phyloP scores from a whole-genome alignment of 2,113 vertebrate species.

The Manacus vitellinus region DNA sequence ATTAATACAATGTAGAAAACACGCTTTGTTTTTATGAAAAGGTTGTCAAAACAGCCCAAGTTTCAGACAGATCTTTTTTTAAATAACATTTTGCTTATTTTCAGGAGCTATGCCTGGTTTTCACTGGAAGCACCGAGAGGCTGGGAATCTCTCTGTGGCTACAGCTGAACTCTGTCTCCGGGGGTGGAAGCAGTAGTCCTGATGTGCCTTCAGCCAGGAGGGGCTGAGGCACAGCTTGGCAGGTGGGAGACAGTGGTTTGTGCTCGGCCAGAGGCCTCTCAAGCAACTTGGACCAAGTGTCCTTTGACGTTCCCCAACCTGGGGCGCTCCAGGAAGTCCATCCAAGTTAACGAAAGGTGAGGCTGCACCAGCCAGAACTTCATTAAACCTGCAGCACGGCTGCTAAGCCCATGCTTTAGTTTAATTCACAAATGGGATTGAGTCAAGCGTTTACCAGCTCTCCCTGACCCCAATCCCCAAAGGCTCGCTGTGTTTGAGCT shows the following conservation, averaged over 20 bases:
- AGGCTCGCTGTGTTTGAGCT: fast-evolving
- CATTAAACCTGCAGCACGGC: background rate
- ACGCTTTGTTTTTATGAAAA: background rate
- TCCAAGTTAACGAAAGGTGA: background rate
- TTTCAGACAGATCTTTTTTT: background rate
- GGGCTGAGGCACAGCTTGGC: fast-evolving
- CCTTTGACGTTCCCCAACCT: background rate
- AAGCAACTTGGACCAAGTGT: fast-evolving
- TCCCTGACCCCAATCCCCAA: background rate
- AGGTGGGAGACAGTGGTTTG: fast-evolving
- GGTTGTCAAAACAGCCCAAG: background rate
- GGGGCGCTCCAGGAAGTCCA: background rate
- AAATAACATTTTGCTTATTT: background rate
- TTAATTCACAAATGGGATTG: constrained; percentile 30
- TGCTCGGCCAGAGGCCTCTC: background rate
- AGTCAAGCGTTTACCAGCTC: background rate
- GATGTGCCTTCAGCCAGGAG: background rate
- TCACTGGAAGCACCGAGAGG: background rate
- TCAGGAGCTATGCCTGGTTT: background rate
- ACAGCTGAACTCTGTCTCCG: too few relatives aligned
- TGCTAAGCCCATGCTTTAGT: background rate
- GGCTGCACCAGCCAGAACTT: background rate
- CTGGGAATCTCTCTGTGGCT: background rate
- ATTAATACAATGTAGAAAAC: background rate
- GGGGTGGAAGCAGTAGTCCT: background rate